Evolutionary conservation across 2,797 vertebrate species (phyloP).

Genomic region (Setipinna tenuifilis): DNA sequence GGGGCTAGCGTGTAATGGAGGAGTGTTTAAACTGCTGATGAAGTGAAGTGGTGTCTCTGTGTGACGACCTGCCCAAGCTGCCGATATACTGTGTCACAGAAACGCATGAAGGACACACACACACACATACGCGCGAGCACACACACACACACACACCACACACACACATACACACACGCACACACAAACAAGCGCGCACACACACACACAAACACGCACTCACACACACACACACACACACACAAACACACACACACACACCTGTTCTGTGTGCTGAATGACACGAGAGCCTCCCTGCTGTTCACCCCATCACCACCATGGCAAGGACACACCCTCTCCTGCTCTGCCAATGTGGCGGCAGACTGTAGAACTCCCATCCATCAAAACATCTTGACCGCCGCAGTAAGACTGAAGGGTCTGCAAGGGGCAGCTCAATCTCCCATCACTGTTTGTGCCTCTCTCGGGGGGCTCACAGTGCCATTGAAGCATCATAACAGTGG

Average conservation of each 20-base stretch:
- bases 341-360: conserved; percentile 43
- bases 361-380: conserved; percentile 39
- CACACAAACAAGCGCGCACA: no score
- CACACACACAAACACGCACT: no score
- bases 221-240: no score
- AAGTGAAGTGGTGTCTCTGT: neutral
- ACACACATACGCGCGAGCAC: no score
- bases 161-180: no score
- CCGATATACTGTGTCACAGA: neutral
- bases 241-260: neutral
- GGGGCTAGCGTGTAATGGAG: neutral
- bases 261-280: conserved; percentile 33
- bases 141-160: no score
- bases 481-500: conserved; percentile 46
- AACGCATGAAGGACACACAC: no score
- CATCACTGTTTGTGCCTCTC: neutral
- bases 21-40: conserved; percentile 5
- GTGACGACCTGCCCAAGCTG: neutral
- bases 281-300: neutral
- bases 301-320: neutral
- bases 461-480: conserved; percentile 28
- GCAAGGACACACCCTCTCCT: conserved; percentile 32
- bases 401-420: neutral
- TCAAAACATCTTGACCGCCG: conserved; percentile 27
- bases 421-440: conserved; percentile 29